Evolutionary conservation across 2,797 vertebrate genomes (phyloP), one percentile per base, ranked within the genome.

Genomic region (Potorous gilbertii): DNA sequence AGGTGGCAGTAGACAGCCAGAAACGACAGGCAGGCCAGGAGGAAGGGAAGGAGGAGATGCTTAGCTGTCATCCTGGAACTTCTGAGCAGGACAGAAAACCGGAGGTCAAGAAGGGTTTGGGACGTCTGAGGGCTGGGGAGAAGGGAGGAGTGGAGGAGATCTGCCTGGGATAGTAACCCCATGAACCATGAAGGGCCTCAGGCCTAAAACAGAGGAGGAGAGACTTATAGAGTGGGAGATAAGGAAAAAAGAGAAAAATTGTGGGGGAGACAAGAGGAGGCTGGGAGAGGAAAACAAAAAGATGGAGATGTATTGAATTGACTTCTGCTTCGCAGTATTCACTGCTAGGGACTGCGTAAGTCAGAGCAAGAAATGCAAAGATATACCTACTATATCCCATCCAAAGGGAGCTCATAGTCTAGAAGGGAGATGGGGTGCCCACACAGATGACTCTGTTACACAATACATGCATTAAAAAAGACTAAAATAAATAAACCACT

Each of bases 11-110:
- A 12, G 9, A 92, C 97, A 74, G 97, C 56, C 94, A 98, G 96
- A 95, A 98, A 92, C 91, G 98, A 97, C 31, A 97, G 96, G 96
- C 81, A 98, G 97, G 97, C 98, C 91, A 99, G 97, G 92, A 99
- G 57, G 8, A 98, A 95, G 94, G 96, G 98, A 81, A 98, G 96
- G 94, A 98, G 95, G n/a, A 99, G 89, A 50, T 90, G 98, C 92
- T 94, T 97, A 40, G 95, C 96, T 95, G 98, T 97, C 98, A 98
- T 99, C 4, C 34, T 87, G 91, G 95, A 91, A 94, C 54, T 21
- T 50, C 94, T 97, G 87, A 55, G 56, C 50, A 89, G 29, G 31
- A 96, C 81, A 96, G 92, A 92, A 92, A 95, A 94, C 4, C 50
- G 27, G 92, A 40, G 90, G 52, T 95, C 14, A 29, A 54, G 74